Percentiles rank a stretch among this genome's conserved stretches.
phyloP scores from a whole-genome alignment of 2,797 vertebrate species.

The Erethizon dorsatum region DNA sequence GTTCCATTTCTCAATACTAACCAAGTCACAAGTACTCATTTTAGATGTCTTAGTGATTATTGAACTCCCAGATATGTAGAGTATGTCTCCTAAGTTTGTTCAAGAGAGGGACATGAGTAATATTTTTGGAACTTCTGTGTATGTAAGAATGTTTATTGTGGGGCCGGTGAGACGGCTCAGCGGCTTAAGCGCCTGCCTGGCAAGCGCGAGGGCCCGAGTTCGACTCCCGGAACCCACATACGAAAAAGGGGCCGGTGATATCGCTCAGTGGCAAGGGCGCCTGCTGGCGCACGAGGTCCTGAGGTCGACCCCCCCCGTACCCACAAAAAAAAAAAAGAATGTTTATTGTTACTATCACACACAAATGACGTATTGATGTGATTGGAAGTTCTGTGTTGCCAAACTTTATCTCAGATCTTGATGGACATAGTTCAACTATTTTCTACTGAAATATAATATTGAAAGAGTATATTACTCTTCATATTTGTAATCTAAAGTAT shows the following conservation, averaged over 20 bases:
- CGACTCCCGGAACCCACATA: no score
- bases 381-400: neutral
- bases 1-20: neutral
- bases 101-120: neutral
- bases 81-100: neutral
- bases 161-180: no score
- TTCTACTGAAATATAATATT: neutral
- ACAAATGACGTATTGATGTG: neutral
- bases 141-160: neutral
- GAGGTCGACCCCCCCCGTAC: no score
- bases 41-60: neutral
- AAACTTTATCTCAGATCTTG: neutral
- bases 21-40: neutral
- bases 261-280: no score
- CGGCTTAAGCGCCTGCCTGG: no score
- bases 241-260: no score
- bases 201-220: no score
- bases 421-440: neutral
- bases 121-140: neutral
- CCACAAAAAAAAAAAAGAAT: neutral
- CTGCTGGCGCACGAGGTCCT: no score
- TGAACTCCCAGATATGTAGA: neutral
- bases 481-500: neutral
- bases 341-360: neutral
- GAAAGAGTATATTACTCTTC: neutral